Base-by-base conservation (phyloP, 2,797 vertebrate genomes). In the Eulemur coronatus region DNA sequence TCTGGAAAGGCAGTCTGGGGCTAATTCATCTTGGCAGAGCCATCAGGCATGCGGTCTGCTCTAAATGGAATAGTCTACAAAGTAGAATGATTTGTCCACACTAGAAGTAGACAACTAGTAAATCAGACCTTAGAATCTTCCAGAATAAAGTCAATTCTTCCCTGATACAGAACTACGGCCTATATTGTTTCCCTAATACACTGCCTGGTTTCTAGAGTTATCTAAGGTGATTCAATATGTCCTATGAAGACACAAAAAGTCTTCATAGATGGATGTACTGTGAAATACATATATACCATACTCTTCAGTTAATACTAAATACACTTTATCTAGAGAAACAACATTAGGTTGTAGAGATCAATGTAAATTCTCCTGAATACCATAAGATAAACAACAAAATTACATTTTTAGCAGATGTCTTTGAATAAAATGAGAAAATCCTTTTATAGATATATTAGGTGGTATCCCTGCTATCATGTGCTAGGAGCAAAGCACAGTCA, bases 1-100 rank as follows among this genome's bases (percentile, higher is more conserved):
- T 79, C 91, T 81, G 52, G 41, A 96, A 76, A 92, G n/a, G n/a
- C 0, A 73, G 35, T 70, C 22, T 13, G 18, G 48, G 65, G 38
- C 46, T 52, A 94, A 84, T 85, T 85, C 63, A 92, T 81, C 91
- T 90, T 63, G 55, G 28, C 76, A 73, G 50, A 61, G 33, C 69
- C 81, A 88, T 38, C 59, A 87, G 67, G 61, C 78, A 59, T n/a
- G 43, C 5, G 24, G 65, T 92, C 67, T 81, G 48, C 84, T 96
- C 41, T 79, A 89, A 96, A 69, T 93, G 52, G 17, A 90, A 96
- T 1, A 46, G 87, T 61, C 65, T 75, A 84, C 78, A 52, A 91
- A 84, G 46, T 57, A 76, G 52, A 95, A 94, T 94, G 72, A 96
- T 88, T 69, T 89, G 80, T 72, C 76, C 76, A 88, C 33, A 85